A percentile compares a stretch with the other conserved stretches of the same genome.
phyloP scores from a whole-genome alignment of 2,797 vertebrate genomes.

The Scarus forsteni region DNA sequence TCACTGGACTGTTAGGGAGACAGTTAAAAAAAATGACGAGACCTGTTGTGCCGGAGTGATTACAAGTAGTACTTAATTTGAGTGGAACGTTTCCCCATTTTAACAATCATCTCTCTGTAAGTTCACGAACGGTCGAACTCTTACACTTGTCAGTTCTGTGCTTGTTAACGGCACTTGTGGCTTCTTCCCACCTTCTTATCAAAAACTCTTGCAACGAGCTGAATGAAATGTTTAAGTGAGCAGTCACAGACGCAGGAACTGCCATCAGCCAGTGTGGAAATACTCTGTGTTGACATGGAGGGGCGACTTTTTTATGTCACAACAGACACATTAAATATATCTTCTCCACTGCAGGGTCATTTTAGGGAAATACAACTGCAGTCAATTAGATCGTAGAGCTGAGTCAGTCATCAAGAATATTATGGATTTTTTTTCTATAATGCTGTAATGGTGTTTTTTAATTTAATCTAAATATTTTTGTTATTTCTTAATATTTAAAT shows the following conservation, averaged over 20 bases:
- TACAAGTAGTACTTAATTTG: slow-evolving; percentile 39
- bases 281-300: too few relatives aligned
- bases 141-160: slow-evolving; percentile 38
- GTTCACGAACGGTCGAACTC: slow-evolving; percentile 38
- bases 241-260: slow-evolving; percentile 15
- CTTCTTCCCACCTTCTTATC: slow-evolving; percentile 43
- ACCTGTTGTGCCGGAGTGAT: slow-evolving; percentile 37
- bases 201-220: slow-evolving; percentile 28
- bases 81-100: slow-evolving; percentile 49
- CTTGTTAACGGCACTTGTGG: slow-evolving; percentile 57
- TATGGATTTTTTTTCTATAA: too few relatives aligned
- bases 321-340: too few relatives aligned
- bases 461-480: too few relatives aligned
- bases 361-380: too few relatives aligned
- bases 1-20: slow-evolving; percentile 22
- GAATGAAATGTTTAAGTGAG: slow-evolving; percentile 26
- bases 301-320: too few relatives aligned
- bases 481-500: too few relatives aligned
- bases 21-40: slow-evolving; percentile 5
- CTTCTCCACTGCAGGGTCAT: too few relatives aligned
- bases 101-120: slow-evolving; percentile 37
- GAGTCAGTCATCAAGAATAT: too few relatives aligned
- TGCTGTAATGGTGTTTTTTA: too few relatives aligned
- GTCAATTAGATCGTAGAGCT: too few relatives aligned
- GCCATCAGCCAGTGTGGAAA: background rate